Evolutionary conservation across 2,113 vertebrate genomes (phyloP), one percentile per base, ranked within the genome.

Genomic region (Hyla sarda): DNA sequence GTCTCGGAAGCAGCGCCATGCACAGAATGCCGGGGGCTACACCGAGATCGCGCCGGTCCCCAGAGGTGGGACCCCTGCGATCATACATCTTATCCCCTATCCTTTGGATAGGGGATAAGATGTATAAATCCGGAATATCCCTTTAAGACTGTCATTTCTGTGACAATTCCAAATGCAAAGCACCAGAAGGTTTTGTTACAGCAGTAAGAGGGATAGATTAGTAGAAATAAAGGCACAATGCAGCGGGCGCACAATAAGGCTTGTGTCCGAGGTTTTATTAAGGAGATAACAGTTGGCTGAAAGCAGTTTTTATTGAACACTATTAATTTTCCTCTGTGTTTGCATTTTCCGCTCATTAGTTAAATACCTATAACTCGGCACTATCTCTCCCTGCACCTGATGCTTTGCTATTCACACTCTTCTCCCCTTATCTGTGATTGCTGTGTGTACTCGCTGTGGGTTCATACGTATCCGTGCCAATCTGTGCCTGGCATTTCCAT

Each of bases 401-500:
- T 87, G 85, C 74, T 87, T 82, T 82, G 85, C 85, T 82, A 87
- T 87, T 74, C 85, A 87, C 65, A 72, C 77, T 45, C 77, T 34
- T 82, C 78, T 74, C 17, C 30, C 32, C 77, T 87, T 87, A 87
- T 87, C 85, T 82, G 60, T 37, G 41, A 82, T 76, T 62, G 52
- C 78, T 87, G 78, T 87, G 82, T 86, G 77, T 79, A 41, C 76
- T 73, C 71, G 58, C 78, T 50, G 54, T 72, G 69, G 67, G 85
- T 82, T 82, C 52, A 56, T 50, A 87, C 67, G 74, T 82, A 60
- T 37, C 69, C 14, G 67, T 81, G 69, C 76, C 41, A 28, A 74
- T 87, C 85, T 82, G 77, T 87, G 85, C 78, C 54, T 87, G 77
- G 65, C 85, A 87, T 87, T 74, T 82, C 78, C 65, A 82, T 87